Evolutionary conservation across 1,140 invertebrate genomes (phyloP).

Genomic region (Ceratitis capitata): DNA sequence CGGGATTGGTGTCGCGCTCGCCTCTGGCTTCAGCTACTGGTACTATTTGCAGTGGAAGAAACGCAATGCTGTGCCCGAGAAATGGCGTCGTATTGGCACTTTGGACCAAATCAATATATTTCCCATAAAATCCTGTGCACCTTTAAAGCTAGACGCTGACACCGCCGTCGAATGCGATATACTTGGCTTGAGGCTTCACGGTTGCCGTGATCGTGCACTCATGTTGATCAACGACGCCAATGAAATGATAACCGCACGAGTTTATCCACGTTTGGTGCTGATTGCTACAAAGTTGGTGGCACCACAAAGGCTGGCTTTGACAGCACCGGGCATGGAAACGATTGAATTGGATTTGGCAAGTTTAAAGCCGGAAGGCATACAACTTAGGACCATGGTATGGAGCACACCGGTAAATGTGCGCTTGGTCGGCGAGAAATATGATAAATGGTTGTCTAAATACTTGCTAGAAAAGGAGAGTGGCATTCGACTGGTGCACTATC

Average conservation of each 20-base stretch:
- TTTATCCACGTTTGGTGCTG: conserved; percentile 67
- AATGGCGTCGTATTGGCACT: conserved; percentile 67
- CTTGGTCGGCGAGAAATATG: conserved; percentile 72
- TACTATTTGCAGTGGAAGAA: conserved; percentile 51
- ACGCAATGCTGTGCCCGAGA: conserved; percentile 56
- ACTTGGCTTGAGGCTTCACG: conserved; percentile 65
- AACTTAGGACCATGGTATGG: conserved; percentile 66
- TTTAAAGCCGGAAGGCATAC: conserved; percentile 52
- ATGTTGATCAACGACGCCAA: conserved; percentile 68
- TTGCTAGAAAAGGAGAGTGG: conserved; percentile 69
- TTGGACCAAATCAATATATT: conserved; percentile 67
- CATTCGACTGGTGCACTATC: conserved; percentile 70
- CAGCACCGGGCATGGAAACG: conserved; percentile 67
- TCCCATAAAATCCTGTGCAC: conserved; percentile 69
- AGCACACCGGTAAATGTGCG: conserved; percentile 67
- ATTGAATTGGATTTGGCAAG: conserved; percentile 64
- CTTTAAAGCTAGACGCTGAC: conserved; percentile 53
- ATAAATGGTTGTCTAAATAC: conserved; percentile 71
- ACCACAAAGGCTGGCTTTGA: conserved; percentile 59
- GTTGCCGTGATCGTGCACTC: conserved; percentile 67
- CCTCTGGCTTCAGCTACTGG: conserved; percentile 48
- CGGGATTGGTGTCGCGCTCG: conserved; percentile 47
- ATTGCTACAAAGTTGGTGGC: conserved; percentile 65
- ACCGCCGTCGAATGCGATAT: conserved; percentile 65
- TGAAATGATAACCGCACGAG: conserved; percentile 68